These are phyloP conservation scores for Gallinago nigripennis DNA, from an alignment of 2,797 vertebrate species.

Conservation along the genomic window DNA sequence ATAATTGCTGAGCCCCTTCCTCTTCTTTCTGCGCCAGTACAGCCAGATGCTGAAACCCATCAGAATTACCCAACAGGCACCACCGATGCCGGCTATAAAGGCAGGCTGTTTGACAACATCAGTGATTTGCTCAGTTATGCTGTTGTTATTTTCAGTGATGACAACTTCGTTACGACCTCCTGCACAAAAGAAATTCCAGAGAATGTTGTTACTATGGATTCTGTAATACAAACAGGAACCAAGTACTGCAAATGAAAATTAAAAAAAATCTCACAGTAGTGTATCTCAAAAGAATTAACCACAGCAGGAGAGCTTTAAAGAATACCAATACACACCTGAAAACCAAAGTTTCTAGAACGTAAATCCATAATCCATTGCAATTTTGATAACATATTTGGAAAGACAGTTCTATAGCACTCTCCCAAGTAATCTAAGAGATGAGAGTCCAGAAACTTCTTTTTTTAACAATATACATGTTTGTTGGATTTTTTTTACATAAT, in stretches of 20 bases:
- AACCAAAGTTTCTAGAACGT: background rate
- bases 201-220: background rate
- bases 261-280: too few relatives aligned
- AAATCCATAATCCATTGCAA: background rate
- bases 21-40: constrained; percentile 99
- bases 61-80: constrained; percentile 98
- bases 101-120: constrained; percentile 99
- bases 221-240: background rate
- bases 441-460: background rate
- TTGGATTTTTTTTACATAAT: background rate
- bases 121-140: constrained; percentile 98
- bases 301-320: background rate
- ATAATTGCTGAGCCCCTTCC: constrained; percentile 99
- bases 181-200: constrained; percentile 57
- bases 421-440: background rate
- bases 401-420: background rate
- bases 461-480: background rate
- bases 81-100: constrained; percentile 97
- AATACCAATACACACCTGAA: background rate
- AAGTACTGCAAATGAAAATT: background rate
- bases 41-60: constrained; percentile 99
- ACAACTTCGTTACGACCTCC: constrained; percentile 95
- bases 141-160: constrained; percentile 95
- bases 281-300: background rate
- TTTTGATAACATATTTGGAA: background rate